These are phyloP conservation scores for Leptopterna dolabrata DNA, from an alignment of 2,888 invertebrate genomes.

Conservation along the genomic window DNA sequence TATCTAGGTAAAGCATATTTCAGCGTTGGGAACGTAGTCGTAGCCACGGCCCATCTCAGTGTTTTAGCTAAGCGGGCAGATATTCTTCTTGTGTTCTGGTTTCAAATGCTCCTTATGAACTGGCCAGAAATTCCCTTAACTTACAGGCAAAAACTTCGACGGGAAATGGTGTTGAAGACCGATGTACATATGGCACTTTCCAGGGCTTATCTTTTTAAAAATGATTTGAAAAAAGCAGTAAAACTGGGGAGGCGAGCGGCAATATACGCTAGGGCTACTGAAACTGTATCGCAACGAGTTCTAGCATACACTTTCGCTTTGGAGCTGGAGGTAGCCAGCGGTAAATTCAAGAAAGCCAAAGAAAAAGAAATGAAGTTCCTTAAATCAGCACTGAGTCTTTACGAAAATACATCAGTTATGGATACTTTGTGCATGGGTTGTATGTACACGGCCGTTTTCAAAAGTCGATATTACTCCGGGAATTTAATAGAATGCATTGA, in stretches of 20 bases:
- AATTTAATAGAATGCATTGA: slow-evolving; percentile 21
- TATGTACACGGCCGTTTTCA: slow-evolving; percentile 37
- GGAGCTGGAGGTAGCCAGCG: slow-evolving; percentile 27
- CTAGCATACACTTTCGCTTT: slow-evolving; percentile 6
- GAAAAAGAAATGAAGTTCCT: slow-evolving; percentile 9
- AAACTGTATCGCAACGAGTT: not conserved
- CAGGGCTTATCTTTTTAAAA: slow-evolving; percentile 18
- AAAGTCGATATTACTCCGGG: slow-evolving; percentile 35
- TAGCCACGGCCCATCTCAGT: slow-evolving; percentile 31
- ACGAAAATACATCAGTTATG: slow-evolving; percentile 1
- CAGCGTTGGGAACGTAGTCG: slow-evolving; percentile 8
- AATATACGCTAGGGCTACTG: slow-evolving; percentile 17
- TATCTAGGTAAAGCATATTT: slow-evolving; percentile 43
- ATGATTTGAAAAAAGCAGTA: slow-evolving; percentile 23
- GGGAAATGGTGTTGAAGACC: slow-evolving; percentile 42
- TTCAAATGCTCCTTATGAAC: slow-evolving; percentile 46
- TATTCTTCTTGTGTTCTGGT: not conserved
- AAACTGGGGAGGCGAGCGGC: slow-evolving; percentile 36
- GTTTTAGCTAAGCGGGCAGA: slow-evolving; percentile 19
- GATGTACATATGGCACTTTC: slow-evolving; percentile 47
- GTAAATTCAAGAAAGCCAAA: slow-evolving; percentile 8
- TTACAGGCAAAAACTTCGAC: slow-evolving; percentile 42
- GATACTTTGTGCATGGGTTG: slow-evolving; percentile 21
- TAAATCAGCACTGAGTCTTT: slow-evolving; percentile 24
- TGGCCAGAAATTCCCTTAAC: slow-evolving; percentile 48